Percentiles rank a stretch among this genome's conserved stretches.
Evolutionary conservation across 2,113 vertebrate species (phyloP).

Genomic region (Pungitius pungitius): DNA sequence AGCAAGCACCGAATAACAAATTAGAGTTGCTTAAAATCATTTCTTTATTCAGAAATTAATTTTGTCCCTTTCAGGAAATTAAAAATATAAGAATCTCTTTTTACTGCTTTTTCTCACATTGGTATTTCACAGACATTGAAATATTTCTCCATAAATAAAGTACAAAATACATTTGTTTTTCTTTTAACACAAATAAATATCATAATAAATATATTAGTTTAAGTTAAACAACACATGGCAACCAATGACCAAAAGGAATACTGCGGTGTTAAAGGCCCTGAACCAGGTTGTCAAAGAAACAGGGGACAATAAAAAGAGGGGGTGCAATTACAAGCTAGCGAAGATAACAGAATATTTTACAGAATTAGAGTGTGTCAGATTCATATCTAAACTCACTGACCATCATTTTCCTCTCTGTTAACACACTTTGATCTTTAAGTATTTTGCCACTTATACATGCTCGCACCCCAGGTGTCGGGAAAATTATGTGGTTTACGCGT

Average conservation of each 20-base stretch:
- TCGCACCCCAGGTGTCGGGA: constrained; percentile 53
- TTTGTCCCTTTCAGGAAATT: constrained; percentile 72
- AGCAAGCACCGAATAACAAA: neutral
- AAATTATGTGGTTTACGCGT: constrained; percentile 24
- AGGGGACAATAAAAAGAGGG: constrained; percentile 36
- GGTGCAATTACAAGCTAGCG: constrained; percentile 50
- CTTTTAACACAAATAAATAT: constrained; percentile 82
- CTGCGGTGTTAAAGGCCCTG: constrained; percentile 81
- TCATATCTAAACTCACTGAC: constrained; percentile 32
- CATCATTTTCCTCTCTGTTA: constrained; percentile 8
- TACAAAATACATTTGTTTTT: constrained; percentile 83
- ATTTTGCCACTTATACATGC: constrained; percentile 49
- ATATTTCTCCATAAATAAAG: constrained; percentile 82
- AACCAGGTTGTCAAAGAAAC: constrained; percentile 71
- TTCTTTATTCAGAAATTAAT: constrained; percentile 70
- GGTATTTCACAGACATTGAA: constrained; percentile 69
- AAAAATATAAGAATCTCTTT: constrained; percentile 79
- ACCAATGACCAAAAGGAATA: constrained; percentile 79
- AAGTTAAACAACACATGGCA: constrained; percentile 78
- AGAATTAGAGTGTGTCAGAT: constrained; percentile 35
- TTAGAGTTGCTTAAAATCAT: constrained; percentile 12
- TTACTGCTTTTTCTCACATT: constrained; percentile 67
- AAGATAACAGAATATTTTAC: constrained; percentile 51
- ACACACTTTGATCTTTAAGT: constrained; percentile 54
- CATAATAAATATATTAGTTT: constrained; percentile 85